phyloP scores from a whole-genome alignment of 53 echinoderm and acorn worm genomes.

The Echinarachnius parma region DNA sequence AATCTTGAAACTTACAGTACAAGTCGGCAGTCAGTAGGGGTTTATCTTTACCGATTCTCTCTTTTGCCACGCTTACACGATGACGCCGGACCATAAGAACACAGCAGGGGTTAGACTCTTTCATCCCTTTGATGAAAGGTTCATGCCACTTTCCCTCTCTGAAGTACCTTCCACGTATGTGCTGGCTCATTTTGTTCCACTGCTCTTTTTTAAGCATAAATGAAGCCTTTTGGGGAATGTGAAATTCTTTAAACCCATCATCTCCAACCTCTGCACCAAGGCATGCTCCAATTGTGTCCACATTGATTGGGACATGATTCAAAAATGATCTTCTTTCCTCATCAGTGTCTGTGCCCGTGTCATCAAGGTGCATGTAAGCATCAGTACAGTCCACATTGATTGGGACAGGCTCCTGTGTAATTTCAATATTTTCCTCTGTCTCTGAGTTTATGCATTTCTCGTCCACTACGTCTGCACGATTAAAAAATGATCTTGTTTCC shows the following conservation, averaged over 20 bases:
- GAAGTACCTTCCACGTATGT: slow-evolving; percentile 10
- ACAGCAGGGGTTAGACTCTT: slow-evolving; percentile 9
- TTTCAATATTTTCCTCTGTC: too few relatives aligned
- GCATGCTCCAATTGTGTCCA: slow-evolving; percentile 4
- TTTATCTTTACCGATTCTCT: not conserved
- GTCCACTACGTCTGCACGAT: too few relatives aligned
- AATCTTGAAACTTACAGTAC: slow-evolving; percentile 21
- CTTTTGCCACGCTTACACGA: not conserved
- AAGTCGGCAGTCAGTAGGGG: not conserved
- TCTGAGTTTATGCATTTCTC: too few relatives aligned
- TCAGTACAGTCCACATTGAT: not conserved
- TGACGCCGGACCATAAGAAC: slow-evolving; percentile 4
- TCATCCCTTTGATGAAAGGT: slow-evolving; percentile 15
- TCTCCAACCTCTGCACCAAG: slow-evolving; percentile 18
- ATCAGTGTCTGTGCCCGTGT: not conserved
- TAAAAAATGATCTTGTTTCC: slow-evolving; percentile 12
- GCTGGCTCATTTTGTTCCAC: slow-evolving; percentile 6
- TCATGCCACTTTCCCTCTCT: slow-evolving; percentile 15
- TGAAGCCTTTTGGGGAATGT: not conserved
- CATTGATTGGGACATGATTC: not conserved
- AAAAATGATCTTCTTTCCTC: slow-evolving; percentile 9
- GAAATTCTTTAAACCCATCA: slow-evolving; percentile 2
- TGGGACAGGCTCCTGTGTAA: too few relatives aligned
- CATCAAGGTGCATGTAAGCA: not conserved
- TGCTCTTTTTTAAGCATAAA: not conserved